Conservation (phyloP, 2,113 vertebrate genomes). For the Otolemur garnettii region DNA sequence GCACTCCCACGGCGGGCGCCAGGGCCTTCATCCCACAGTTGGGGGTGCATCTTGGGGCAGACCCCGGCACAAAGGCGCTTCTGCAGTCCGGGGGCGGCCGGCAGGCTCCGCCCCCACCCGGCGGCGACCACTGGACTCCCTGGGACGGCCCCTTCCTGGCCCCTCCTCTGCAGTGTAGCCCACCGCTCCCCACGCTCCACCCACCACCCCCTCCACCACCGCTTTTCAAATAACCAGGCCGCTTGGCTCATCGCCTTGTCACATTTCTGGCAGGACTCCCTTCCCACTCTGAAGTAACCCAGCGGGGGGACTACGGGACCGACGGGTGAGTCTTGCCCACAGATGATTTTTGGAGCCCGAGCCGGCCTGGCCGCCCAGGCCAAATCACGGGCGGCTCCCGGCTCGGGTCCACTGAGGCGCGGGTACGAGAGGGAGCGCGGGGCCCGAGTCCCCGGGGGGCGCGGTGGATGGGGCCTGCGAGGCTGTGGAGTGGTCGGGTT, state of each 20-base stretch:
- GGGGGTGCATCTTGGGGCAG: neutral
- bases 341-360: neutral
- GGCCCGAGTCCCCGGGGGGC: rapidly evolving
- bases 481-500: neutral
- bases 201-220: neutral
- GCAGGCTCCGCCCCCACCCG: conserved; percentile 20
- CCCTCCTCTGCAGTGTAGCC: neutral
- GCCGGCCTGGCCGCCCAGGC: neutral
- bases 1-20: neutral
- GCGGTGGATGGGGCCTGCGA: neutral
- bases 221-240: neutral
- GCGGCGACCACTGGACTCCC: conserved; percentile 4
- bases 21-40: neutral
- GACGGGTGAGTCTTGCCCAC: conserved; percentile 58
- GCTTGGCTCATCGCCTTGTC: rapidly evolving
- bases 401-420: rapidly evolving
- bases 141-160: neutral
- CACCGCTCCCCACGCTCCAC: neutral
- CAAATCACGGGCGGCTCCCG: neutral
- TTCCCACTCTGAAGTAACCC: neutral
- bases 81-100: rapidly evolving
- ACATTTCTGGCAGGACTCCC: neutral
- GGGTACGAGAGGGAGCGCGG: neutral
- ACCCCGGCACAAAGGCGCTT: conserved; percentile 27
- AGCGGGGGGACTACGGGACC: conserved; percentile 7